Evolutionary conservation across 2,888 invertebrate genomes (phyloP).

Genomic region (Andrena fulva): DNA sequence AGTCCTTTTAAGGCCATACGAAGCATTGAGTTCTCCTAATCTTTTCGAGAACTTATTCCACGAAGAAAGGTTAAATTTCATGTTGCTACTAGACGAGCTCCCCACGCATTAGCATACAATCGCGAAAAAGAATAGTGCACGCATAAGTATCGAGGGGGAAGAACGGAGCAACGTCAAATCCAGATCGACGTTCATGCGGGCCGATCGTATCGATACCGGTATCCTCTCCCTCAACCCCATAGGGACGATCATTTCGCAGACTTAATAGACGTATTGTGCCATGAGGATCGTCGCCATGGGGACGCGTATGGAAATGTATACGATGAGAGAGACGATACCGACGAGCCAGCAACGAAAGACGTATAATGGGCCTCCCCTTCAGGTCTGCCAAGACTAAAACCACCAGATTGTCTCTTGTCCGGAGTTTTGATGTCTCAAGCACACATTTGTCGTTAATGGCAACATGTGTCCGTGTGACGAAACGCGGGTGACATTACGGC

Average conservation of each 20-base stretch:
- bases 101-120: constrained; percentile 57
- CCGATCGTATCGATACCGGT: constrained; percentile 53
- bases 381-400: constrained; percentile 52
- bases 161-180: constrained; percentile 53
- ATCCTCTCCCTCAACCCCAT: constrained; percentile 23
- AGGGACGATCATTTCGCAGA: constrained; percentile 59
- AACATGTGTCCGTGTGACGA: neutral
- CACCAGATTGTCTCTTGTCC: constrained; percentile 61
- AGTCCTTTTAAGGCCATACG: neutral
- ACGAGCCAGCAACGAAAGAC: constrained; percentile 63
- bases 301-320: constrained; percentile 82
- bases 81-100: constrained; percentile 37
- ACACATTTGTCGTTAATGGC: constrained; percentile 70
- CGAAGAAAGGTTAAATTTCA: constrained; percentile 21
- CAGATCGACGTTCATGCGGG: constrained; percentile 47
- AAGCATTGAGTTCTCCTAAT: constrained; percentile 10
- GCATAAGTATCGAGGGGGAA: constrained; percentile 40
- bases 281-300: constrained; percentile 67
- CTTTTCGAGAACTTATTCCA: neutral
- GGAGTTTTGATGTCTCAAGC: constrained; percentile 78
- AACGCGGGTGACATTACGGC: neutral
- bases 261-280: constrained; percentile 79
- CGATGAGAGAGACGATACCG: constrained; percentile 77
- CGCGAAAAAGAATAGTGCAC: constrained; percentile 37
- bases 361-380: constrained; percentile 64